Evolutionary conservation across 2,888 invertebrate genomes (phyloP), one percentile per base, ranked within the genome.

Genomic region (Drosophila conformis): DNA sequence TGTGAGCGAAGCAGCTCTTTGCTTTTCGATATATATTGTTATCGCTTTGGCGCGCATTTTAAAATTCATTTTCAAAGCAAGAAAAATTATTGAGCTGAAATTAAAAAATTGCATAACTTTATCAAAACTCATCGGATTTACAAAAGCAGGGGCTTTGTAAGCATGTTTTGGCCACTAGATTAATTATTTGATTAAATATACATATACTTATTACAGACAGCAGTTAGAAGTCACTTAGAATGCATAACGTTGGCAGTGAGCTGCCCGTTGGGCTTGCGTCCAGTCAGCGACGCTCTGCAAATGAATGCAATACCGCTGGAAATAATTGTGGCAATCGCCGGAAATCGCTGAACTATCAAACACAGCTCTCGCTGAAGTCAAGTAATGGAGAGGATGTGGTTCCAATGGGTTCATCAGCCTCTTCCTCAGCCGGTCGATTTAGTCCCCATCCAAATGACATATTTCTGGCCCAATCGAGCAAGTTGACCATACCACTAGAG

Each of bases 301-400:
- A 46, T 27, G 53, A 8, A 63, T 27, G 46, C 8, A 73, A 49
- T 58, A n/a, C 15, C 15, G 46, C 21, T 21, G 62, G 33, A 7
- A 70, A 46, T 58, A n/a, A 7, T n/a, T 54, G 67, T 35, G 46
- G 58, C 5, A 70, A 67, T 8, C 87, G 92, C 4, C 82, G 91
- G 11, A 93, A 92, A 58, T 90, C 92, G n/a, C 36, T 90, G 0
- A 90, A 81, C 52, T 92, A 90, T 71, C 92, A 92, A 38, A 80
- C 90, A 27, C 91, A 92, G 49, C 61, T 89, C 21, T 80, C 89
- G 42, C 59, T 82, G 18, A 82, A 76, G 21, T 69, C 78, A 15
- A 78, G 61, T 40, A 73, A 73, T 36, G 74, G 71, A 35, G 78
- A 80, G 36, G 82, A 76, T 31, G 18, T 63, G 8, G 31, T 57